Conservation (phyloP, 1,140 invertebrate genomes). For the Calosoma granatense region DNA sequence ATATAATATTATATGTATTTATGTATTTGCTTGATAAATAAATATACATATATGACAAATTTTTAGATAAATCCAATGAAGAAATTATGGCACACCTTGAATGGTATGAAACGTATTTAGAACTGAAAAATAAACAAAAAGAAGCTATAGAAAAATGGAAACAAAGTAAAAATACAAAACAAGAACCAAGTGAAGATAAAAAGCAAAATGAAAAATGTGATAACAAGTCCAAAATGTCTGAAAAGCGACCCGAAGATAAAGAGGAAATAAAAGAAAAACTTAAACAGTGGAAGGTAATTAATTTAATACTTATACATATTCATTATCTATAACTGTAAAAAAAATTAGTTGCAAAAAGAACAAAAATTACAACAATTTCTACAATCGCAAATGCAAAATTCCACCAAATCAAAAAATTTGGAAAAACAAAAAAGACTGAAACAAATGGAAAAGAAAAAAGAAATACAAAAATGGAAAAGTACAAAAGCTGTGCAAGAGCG, state of each 20-base stretch:
- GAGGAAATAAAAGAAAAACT: conserved; percentile 14
- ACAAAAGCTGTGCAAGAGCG: conserved; percentile 16
- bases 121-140: conserved; percentile 34
- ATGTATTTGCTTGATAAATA: too few relatives aligned
- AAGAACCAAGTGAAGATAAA: background rate
- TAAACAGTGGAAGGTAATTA: conserved; percentile 15
- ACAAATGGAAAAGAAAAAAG: conserved; percentile 12
- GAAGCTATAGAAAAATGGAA: conserved; percentile 37
- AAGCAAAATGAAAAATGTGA: conserved; percentile 13
- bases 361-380: conserved; percentile 6
- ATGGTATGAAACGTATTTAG: conserved; percentile 37
- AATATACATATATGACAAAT: conserved; percentile 18
- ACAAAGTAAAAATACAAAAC: conserved; percentile 11
- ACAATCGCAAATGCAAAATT: background rate
- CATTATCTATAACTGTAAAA: conserved; percentile 18
- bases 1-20: conserved; percentile 17
- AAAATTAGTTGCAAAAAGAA: conserved; percentile 11
- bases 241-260: too few relatives aligned
- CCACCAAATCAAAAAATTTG: conserved; percentile 12
- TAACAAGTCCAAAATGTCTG: too few relatives aligned
- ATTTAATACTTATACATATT: conserved; percentile 10
- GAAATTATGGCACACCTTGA: conserved; percentile 33
- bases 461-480: conserved; percentile 21
- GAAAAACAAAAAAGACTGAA: conserved; percentile 14
- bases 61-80: conserved; percentile 29